These are phyloP conservation scores for Agrotis ipsilon DNA, from an alignment of 2,888 invertebrate genomes.

Conservation along the genomic window DNA sequence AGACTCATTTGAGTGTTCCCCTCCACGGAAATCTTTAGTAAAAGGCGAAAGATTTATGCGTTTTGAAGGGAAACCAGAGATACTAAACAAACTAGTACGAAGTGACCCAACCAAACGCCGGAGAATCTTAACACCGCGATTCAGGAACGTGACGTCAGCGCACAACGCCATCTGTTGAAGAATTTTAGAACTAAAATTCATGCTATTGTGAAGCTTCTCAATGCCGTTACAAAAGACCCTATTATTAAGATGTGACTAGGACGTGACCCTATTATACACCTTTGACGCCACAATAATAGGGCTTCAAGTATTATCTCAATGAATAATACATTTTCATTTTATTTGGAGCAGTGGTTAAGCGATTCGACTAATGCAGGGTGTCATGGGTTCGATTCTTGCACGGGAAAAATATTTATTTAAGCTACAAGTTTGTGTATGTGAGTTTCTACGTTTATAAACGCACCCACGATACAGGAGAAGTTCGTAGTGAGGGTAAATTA, in stretches of 20 bases:
- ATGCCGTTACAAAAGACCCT: not conserved
- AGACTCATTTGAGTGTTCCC: constrained; percentile 94
- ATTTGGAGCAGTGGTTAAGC: no score
- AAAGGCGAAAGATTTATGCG: constrained; percentile 95
- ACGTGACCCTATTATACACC: no score
- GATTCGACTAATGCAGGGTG: no score
- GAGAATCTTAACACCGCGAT: constrained; percentile 4
- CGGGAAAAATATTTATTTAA: no score
- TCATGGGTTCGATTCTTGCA: no score
- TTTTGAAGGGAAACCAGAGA: constrained; percentile 92
- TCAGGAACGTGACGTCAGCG: not conserved
- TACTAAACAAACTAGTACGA: not conserved
- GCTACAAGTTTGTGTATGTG: no score
- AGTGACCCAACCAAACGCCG: constrained; percentile 1
- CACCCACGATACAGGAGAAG: no score
- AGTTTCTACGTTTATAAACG: no score
- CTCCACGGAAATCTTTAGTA: constrained; percentile 95
- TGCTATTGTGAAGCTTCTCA: no score
- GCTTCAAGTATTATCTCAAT: not conserved
- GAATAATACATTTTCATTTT: no score
- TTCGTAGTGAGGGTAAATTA: no score
- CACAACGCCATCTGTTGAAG: not conserved
- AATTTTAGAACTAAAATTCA: not conserved
- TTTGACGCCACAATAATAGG: not conserved
- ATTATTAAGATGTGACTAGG: no score